Evolutionary conservation across 37 sponge, comb jelly and placozoan species (phyloP).

Genomic region (Ianthella basta): DNA sequence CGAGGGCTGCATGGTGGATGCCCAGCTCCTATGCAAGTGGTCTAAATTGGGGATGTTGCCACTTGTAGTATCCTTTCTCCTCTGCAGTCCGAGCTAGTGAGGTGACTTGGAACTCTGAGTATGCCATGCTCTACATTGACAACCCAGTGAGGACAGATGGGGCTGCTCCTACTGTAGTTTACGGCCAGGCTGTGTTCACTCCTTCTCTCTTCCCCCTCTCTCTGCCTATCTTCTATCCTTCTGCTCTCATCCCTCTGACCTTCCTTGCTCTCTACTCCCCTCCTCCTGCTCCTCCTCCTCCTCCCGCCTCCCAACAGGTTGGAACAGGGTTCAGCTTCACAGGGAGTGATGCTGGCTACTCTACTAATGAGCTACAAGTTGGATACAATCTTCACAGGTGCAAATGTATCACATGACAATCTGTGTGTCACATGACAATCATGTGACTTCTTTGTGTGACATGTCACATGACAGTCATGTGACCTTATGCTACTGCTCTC

Average conservation of each 20-base stretch:
- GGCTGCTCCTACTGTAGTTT: background rate
- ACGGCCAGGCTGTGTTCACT: no score
- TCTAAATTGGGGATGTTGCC: background rate
- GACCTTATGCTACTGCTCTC: background rate
- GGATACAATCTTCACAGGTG: constrained; percentile 45
- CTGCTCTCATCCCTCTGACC: background rate
- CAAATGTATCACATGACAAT: background rate
- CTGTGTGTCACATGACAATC: background rate
- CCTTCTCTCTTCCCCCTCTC: no score
- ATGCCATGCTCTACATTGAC: constrained; percentile 45
- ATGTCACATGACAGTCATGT: background rate
- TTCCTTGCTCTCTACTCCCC: background rate
- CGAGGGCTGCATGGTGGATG: background rate
- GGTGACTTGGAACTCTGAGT: constrained; percentile 37
- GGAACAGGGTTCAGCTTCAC: constrained; percentile 67
- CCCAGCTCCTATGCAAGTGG: no score
- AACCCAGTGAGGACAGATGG: constrained; percentile 22
- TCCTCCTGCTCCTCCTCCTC: background rate
- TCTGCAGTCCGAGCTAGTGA: constrained; percentile 8
- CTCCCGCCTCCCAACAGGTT: constrained; percentile 23
- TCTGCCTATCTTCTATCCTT: background rate
- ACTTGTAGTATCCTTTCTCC: background rate
- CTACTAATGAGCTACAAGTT: constrained; percentile 46
- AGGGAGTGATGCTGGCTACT: constrained; percentile 33
- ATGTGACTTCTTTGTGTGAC: background rate